Evolutionary conservation across 2,797 vertebrate species (phyloP).

Genomic region (Huso huso): DNA sequence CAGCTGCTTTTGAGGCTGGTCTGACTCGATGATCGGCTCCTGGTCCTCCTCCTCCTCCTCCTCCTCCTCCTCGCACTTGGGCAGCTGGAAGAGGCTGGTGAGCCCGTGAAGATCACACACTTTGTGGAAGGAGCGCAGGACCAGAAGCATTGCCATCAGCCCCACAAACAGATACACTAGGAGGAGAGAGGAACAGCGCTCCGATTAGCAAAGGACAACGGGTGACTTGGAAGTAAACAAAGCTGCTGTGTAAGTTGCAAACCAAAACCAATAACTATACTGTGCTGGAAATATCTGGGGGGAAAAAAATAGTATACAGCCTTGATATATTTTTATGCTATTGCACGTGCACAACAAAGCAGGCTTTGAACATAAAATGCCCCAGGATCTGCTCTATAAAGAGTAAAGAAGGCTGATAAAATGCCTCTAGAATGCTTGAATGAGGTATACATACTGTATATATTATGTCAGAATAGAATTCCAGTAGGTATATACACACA

Average conservation of each 20-base stretch:
- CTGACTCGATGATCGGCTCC: constrained; percentile 41
- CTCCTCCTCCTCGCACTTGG: constrained; percentile 48
- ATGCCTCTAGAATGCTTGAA: too few relatives aligned
- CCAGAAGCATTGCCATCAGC: constrained; percentile 70
- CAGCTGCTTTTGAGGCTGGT: constrained; percentile 34
- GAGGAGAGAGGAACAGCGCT: neutral
- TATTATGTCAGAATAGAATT: too few relatives aligned
- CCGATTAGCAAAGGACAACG: neutral
- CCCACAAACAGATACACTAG: constrained; percentile 69
- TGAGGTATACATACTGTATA: too few relatives aligned
- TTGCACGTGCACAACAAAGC: too few relatives aligned
- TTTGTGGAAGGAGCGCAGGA: constrained; percentile 74
- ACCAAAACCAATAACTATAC: neutral
- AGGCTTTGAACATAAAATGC: too few relatives aligned
- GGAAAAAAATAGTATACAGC: too few relatives aligned
- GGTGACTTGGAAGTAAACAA: neutral
- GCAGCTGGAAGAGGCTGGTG: constrained; percentile 58
- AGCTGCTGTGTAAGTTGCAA: neutral
- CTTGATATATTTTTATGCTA: too few relatives aligned
- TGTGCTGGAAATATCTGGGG: neutral
- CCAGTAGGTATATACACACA: too few relatives aligned
- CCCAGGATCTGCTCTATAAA: too few relatives aligned
- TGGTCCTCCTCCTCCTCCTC: constrained; percentile 36
- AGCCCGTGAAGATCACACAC: constrained; percentile 68
- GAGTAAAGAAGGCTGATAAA: too few relatives aligned